phyloP scores from a whole-genome alignment of 2,797 vertebrate species.

The Notolepis coatsorum region DNA sequence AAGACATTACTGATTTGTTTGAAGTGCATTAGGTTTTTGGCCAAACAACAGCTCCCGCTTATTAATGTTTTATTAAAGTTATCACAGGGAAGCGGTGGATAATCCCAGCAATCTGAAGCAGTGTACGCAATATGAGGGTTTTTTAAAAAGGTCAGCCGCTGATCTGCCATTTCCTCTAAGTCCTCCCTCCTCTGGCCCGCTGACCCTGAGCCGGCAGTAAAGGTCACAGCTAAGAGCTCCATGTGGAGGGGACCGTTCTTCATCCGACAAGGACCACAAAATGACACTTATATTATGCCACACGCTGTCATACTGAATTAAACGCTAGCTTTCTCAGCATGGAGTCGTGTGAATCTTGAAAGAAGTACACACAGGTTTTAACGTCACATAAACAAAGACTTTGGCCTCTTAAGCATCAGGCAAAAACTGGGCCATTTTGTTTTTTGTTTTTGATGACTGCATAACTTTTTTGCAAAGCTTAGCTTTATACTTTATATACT shows the following conservation, averaged over 20 bases:
- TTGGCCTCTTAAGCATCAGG: too few relatives aligned
- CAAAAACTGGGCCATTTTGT: too few relatives aligned
- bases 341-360: conserved; percentile 29
- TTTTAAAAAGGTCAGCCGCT: conserved; percentile 76
- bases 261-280: conserved; percentile 54
- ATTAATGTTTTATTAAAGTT: too few relatives aligned
- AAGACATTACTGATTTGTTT: too few relatives aligned
- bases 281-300: conserved; percentile 53
- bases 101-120: conserved; percentile 77
- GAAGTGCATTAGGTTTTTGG: too few relatives aligned
- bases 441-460: too few relatives aligned
- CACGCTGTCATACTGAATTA: conserved; percentile 50
- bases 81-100: conserved; percentile 71
- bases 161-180: conserved; percentile 76
- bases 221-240: conserved; percentile 70
- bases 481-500: too few relatives aligned
- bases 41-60: too few relatives aligned
- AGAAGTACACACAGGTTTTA: too few relatives aligned
- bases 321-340: conserved; percentile 28
- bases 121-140: conserved; percentile 75
- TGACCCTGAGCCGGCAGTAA: conserved; percentile 60
- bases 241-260: conserved; percentile 54
- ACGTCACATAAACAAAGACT: too few relatives aligned
- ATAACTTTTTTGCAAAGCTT: background rate
- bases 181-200: conserved; percentile 57